phyloP scores from a whole-genome alignment of 2,797 vertebrate species.

The Centropyge bicolor region DNA sequence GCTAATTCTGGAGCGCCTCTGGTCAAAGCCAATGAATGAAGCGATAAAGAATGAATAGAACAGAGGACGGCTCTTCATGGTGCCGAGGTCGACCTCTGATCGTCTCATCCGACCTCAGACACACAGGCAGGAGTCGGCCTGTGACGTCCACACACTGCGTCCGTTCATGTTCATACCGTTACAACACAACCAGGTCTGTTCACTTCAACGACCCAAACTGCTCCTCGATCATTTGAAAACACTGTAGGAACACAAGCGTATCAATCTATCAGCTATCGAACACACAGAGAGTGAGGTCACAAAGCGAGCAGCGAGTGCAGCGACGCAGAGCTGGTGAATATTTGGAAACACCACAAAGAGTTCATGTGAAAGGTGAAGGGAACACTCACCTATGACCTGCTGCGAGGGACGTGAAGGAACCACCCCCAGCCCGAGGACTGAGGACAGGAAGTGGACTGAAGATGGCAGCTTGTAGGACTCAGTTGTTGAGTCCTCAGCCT shows the following conservation, averaged over 20 bases:
- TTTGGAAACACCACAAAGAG: too few relatives aligned
- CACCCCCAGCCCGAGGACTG: too few relatives aligned
- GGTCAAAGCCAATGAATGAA: constrained; percentile 61
- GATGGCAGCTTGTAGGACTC: neutral
- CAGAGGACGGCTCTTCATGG: constrained; percentile 45
- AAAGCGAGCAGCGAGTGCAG: too few relatives aligned
- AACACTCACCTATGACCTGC: too few relatives aligned
- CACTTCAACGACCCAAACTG: neutral
- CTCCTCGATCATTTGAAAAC: neutral
- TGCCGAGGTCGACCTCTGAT: constrained; percentile 39
- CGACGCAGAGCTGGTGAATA: too few relatives aligned
- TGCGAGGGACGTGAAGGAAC: too few relatives aligned
- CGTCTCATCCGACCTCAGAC: constrained; percentile 42
- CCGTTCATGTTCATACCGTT: neutral
- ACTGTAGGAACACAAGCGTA: too few relatives aligned
- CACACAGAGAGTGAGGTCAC: too few relatives aligned
- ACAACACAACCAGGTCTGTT: neutral
- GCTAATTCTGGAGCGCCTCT: constrained; percentile 68
- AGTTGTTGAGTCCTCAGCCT: neutral
- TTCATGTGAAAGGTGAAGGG: too few relatives aligned
- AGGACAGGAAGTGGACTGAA: neutral
- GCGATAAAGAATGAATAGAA: constrained; percentile 62
- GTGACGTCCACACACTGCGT: neutral
- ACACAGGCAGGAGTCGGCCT: constrained; percentile 16
- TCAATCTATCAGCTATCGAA: too few relatives aligned